A percentile compares a stretch with the other conserved stretches of the same genome.
Conservation (phyloP, 2,888 invertebrate species). For the Acrocera orbiculus region DNA sequence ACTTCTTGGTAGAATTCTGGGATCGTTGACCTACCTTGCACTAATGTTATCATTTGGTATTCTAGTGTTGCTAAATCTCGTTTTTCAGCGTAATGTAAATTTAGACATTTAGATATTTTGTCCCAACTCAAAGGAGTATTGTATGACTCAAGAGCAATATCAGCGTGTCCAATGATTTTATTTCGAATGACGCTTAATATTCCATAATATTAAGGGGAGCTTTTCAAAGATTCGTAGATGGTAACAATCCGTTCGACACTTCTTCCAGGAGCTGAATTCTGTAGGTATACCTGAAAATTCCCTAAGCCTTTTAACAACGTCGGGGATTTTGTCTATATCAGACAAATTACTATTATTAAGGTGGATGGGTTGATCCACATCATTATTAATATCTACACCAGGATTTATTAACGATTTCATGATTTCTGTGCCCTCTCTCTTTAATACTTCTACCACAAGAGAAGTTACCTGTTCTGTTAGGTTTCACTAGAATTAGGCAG, state of each 20-base stretch:
- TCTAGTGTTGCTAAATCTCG: slow-evolving; percentile 2
- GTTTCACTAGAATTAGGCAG: too few species aligned
- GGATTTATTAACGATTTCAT: too few species aligned
- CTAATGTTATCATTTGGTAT: slow-evolving; percentile 2
- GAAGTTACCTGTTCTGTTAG: too few species aligned
- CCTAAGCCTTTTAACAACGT: slow-evolving; percentile 2
- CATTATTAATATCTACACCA: too few species aligned
- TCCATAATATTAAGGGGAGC: slow-evolving; percentile 8
- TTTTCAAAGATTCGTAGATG: slow-evolving; percentile 5
- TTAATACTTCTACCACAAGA: too few species aligned
- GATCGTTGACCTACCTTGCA: background rate
- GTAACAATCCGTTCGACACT: slow-evolving; percentile 8
- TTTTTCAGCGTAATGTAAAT: slow-evolving; percentile 2
- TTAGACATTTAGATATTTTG: slow-evolving; percentile 1
- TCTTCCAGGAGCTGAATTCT: slow-evolving; percentile 4
- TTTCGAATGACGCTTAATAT: slow-evolving; percentile 2
- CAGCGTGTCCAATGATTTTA: slow-evolving; percentile 2
- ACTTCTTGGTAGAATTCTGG: slow-evolving; percentile 2
- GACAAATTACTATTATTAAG: too few species aligned
- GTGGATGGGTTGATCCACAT: too few species aligned
- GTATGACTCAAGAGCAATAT: slow-evolving; percentile 4
- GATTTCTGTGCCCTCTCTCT: too few species aligned
- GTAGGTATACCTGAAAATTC: slow-evolving; percentile 1
- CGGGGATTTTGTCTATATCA: too few species aligned
- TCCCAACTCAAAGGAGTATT: slow-evolving; percentile 5